A percentile compares a stretch with the other conserved stretches of the same genome.
phyloP scores from a whole-genome alignment of 2,888 invertebrate genomes.

The Calameuta filiformis region DNA sequence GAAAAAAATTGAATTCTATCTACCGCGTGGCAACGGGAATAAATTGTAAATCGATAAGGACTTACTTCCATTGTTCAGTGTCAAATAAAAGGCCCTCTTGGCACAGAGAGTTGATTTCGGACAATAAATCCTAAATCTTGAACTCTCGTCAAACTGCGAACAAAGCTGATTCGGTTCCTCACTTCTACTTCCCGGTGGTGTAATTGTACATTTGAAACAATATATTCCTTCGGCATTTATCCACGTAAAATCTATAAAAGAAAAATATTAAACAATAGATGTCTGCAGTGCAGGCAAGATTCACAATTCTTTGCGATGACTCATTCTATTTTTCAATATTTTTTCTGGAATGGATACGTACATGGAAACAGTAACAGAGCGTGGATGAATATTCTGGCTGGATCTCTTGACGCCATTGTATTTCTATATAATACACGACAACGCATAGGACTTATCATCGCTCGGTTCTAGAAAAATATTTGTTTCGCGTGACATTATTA shows the following conservation, averaged over 20 bases:
- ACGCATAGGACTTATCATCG: not conserved
- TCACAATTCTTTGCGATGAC: not conserved
- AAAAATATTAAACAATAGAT: constrained; percentile 7
- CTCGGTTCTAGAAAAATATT: not conserved
- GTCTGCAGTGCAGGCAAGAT: constrained; percentile 23
- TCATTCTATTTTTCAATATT: not conserved
- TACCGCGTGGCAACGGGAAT: constrained; percentile 14
- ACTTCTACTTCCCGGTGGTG: constrained; percentile 70
- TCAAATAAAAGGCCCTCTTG: constrained; percentile 72
- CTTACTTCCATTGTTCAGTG: constrained; percentile 76
- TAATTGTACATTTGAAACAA: constrained; percentile 82
- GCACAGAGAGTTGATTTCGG: constrained; percentile 86
- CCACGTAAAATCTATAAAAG: constrained; percentile 56
- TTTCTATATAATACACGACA: not conserved
- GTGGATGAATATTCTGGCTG: not conserved
- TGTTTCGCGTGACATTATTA: not conserved
- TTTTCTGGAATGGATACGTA: not conserved
- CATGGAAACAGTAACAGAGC: not conserved
- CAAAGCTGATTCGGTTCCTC: constrained; percentile 78
- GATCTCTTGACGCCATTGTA: not conserved
- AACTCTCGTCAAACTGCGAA: constrained; percentile 79
- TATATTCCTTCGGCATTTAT: constrained; percentile 67
- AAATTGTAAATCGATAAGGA: constrained; percentile 23
- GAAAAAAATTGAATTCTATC: constrained; percentile 10
- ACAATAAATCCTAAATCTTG: constrained; percentile 78